Conservation (phyloP, 2,113 vertebrate species). For the Vimba vimba region DNA sequence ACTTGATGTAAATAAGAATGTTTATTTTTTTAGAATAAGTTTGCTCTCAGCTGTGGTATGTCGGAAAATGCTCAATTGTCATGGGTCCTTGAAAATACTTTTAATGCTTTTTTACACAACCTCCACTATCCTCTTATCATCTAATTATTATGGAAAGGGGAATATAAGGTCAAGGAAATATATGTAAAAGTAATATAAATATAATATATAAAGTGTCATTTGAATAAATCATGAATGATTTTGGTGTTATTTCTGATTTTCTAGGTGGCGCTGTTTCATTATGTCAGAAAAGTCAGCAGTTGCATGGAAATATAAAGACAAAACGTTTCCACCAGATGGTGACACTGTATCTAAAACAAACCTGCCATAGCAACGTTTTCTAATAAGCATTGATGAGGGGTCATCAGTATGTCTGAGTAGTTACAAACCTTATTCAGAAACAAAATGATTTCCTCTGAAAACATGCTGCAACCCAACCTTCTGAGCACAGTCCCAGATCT, state of each 20-base stretch:
- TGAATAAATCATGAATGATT: too few species aligned
- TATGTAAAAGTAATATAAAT: neutral
- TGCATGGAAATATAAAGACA: neutral
- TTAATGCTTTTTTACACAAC: neutral
- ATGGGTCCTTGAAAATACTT: neutral
- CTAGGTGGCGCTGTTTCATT: conserved; percentile 26
- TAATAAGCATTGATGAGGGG: neutral
- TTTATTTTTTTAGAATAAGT: neutral
- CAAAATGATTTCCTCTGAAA: neutral
- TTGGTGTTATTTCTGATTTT: neutral
- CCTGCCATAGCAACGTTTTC: neutral
- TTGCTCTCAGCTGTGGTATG: too few species aligned
- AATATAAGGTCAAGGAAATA: neutral
- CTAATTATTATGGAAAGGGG: neutral
- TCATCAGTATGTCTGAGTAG: neutral
- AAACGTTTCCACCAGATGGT: neutral
- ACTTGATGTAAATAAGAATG: neutral
- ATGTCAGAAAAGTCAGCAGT: neutral
- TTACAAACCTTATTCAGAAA: neutral
- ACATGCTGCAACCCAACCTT: neutral
- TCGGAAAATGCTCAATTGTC: neutral
- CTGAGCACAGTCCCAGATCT: neutral
- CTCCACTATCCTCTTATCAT: neutral
- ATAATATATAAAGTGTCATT: neutral
- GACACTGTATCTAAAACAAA: neutral